These are phyloP conservation scores for Monopterus albus DNA, from an alignment of 2,113 vertebrate genomes.

Conservation along the genomic window DNA sequence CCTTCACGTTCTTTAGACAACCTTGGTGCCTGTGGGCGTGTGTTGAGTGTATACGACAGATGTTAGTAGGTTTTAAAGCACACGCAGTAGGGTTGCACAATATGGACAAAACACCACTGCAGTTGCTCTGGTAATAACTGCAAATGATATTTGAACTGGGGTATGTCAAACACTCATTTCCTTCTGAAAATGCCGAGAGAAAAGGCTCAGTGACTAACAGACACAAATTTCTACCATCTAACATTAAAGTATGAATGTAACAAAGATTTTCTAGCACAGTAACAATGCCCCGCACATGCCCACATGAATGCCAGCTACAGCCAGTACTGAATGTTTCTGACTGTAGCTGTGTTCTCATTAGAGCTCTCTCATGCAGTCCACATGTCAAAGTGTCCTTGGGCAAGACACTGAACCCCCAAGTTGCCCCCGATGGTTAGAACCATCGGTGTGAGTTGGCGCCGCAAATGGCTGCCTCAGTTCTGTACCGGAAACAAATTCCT, in stretches of 20 bases:
- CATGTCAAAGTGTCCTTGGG: no score
- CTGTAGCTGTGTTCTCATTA: slow-evolving; percentile 41
- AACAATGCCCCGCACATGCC: slow-evolving; percentile 41
- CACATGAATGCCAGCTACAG: slow-evolving; percentile 37
- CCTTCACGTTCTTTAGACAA: slow-evolving; percentile 27
- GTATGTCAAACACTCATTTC: slow-evolving; percentile 30
- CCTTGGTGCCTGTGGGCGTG: slow-evolving; percentile 7
- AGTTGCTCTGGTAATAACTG: slow-evolving; percentile 26
- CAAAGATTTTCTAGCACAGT: slow-evolving; percentile 38
- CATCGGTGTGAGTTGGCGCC: no score
- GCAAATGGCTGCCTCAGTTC: no score
- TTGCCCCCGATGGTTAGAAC: no score
- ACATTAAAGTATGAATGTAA: slow-evolving; percentile 41
- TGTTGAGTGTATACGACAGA: slow-evolving; percentile 12
- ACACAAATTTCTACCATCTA: slow-evolving; percentile 16
- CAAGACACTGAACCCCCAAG: no score
- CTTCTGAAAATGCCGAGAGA: slow-evolving; percentile 25
- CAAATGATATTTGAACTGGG: slow-evolving; percentile 28
- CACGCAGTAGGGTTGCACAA: neutral
- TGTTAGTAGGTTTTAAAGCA: slow-evolving; percentile 2
- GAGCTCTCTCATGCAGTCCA: no score
- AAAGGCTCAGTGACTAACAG: slow-evolving; percentile 32
- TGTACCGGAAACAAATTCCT: no score
- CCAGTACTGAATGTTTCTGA: slow-evolving; percentile 18
- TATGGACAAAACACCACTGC: neutral